phyloP scores from a whole-genome alignment of 2,113 vertebrate genomes.

The Speoplatyrhinus poulsoni region DNA sequence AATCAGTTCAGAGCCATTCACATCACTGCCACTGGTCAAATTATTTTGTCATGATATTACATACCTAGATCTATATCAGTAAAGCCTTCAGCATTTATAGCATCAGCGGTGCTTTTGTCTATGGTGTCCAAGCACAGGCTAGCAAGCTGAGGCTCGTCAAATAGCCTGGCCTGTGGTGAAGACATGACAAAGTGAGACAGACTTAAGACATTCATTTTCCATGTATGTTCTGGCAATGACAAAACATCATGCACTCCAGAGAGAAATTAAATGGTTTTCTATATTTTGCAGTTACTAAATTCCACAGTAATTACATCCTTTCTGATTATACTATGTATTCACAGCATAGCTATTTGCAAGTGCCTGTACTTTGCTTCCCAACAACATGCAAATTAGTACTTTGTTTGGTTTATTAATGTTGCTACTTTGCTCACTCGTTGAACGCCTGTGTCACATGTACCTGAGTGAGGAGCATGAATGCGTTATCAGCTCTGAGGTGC shows the following conservation, averaged over 20 bases:
- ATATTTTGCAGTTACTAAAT: too few relatives aligned
- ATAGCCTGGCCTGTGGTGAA: constrained; percentile 84
- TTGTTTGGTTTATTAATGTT: neutral
- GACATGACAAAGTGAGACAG: constrained; percentile 11
- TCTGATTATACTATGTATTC: too few relatives aligned
- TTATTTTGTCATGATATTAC: constrained; percentile 23
- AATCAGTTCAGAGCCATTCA: neutral
- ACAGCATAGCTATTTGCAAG: too few relatives aligned
- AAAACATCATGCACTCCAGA: too few relatives aligned
- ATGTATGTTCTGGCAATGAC: neutral
- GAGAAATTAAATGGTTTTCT: too few relatives aligned
- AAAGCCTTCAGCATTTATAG: constrained; percentile 91
- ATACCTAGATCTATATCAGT: constrained; percentile 92
- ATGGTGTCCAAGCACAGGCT: constrained; percentile 93
- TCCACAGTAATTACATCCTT: too few relatives aligned
- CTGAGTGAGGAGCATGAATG: constrained; percentile 95
- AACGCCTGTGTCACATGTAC: constrained; percentile 54
- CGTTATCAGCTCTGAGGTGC: constrained; percentile 90
- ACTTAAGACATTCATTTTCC: neutral
- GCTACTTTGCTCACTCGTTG: neutral
- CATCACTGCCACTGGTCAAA: neutral
- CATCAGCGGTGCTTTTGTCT: constrained; percentile 91
- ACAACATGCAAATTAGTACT: too few relatives aligned
- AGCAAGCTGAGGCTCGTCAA: constrained; percentile 93
- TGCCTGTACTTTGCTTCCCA: too few relatives aligned